Percentiles rank a stretch among this genome's conserved stretches.
Conservation (phyloP, 2,888 invertebrate genomes). For the Elegia similella region DNA sequence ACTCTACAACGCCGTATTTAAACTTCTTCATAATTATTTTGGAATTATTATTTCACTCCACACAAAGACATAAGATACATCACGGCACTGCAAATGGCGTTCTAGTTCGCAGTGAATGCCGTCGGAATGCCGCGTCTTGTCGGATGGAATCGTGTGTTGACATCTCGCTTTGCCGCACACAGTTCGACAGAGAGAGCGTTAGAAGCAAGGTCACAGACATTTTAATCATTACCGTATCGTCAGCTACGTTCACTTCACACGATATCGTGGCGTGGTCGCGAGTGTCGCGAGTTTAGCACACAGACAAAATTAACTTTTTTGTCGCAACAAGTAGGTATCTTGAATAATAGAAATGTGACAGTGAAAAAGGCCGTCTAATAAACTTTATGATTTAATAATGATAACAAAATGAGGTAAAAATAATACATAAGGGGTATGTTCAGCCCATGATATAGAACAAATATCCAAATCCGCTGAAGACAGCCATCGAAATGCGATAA, state of each 20-base stretch:
- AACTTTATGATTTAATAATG: no score
- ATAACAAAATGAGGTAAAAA: no score
- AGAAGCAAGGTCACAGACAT: neutral
- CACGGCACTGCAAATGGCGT: neutral
- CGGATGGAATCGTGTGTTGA: neutral
- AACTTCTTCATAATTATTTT: neutral
- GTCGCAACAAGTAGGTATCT: no score
- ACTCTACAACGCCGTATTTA: neutral
- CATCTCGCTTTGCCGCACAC: neutral
- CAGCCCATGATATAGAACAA: no score
- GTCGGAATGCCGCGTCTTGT: neutral
- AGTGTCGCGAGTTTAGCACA: no score
- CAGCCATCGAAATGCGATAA: no score
- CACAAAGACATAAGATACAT: neutral
- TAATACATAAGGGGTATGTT: no score
- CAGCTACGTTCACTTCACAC: neutral
- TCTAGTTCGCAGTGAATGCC: neutral
- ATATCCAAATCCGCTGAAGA: no score
- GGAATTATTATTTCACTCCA: neutral
- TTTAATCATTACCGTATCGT: neutral
- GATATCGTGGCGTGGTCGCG: neutral
- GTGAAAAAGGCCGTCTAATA: no score
- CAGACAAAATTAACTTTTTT: no score
- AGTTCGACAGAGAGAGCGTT: neutral
- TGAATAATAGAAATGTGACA: no score